These are phyloP conservation scores for Hydractinia symbiolongicarpus DNA, from an alignment of 30 jellyfish, hydroid and myxozoan genomes.

Conservation along the genomic window DNA sequence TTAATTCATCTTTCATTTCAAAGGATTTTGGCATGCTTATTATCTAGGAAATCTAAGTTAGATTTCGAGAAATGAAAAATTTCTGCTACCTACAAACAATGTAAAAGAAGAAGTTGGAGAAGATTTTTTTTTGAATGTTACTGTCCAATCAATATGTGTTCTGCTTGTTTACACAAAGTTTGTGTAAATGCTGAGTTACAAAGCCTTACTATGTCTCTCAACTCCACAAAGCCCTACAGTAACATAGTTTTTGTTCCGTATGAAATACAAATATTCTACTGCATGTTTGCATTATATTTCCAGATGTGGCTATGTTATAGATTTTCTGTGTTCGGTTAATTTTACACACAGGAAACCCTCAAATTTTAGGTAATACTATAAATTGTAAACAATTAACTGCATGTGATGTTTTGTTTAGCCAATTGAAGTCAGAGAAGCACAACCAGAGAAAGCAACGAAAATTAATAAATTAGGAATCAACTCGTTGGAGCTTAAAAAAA, in stretches of 20 bases:
- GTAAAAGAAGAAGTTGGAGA: neutral
- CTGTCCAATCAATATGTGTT: neutral
- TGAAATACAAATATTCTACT: no score
- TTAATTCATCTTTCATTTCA: neutral
- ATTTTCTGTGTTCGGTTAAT: no score
- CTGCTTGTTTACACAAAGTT: no score
- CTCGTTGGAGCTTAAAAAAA: constrained; percentile 3
- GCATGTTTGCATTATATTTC: no score
- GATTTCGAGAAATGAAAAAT: neutral
- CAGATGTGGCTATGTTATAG: no score
- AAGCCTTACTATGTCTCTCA: no score
- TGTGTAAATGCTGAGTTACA: no score
- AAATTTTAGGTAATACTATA: no score
- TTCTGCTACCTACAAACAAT: no score
- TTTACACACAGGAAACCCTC: no score
- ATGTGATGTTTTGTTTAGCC: constrained; percentile 55
- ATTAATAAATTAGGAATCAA: constrained; percentile 58
- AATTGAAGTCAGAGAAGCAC: constrained; percentile 65
- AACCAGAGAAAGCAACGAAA: constrained; percentile 60
- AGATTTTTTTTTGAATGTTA: neutral
- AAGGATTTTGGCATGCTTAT: neutral
- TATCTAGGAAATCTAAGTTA: neutral
- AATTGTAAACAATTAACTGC: neutral
- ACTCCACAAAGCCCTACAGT: no score
- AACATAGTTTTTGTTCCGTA: no score